A percentile compares a stretch with the other conserved stretches of the same genome.
Conservation (phyloP, 64 coral and sea anemone species). For the Pocillopora verrucosa region DNA sequence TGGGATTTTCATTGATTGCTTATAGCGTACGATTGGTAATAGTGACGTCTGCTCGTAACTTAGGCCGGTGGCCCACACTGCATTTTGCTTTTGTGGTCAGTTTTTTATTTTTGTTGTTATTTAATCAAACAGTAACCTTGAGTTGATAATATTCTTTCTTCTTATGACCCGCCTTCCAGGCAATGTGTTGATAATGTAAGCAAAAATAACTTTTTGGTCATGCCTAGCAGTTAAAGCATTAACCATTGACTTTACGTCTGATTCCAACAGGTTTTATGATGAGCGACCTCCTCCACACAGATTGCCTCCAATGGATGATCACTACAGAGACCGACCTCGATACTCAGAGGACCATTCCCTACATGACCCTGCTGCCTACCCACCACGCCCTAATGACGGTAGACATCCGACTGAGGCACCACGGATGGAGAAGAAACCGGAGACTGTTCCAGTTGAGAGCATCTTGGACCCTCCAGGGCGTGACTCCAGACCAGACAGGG, state of each 20-base stretch:
- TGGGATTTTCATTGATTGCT: no score
- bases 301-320: constrained; percentile 25
- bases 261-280: not conserved
- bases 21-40: no score
- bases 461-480: constrained; percentile 83
- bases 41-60: no score
- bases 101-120: no score
- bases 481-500: constrained; percentile 87
- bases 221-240: not conserved
- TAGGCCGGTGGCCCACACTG: no score
- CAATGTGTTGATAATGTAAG: no score
- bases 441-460: constrained; percentile 85
- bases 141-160: no score
- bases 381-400: constrained; percentile 36
- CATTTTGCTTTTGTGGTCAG: no score
- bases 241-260: not conserved
- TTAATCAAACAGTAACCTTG: no score
- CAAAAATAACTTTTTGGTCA: no score
- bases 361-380: constrained; percentile 30
- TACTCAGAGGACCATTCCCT: constrained; percentile 23
- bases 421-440: constrained; percentile 58
- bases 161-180: no score
- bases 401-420: constrained; percentile 34
- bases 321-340: constrained; percentile 46
- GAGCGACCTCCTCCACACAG: constrained; percentile 20